Evolutionary conservation across 2,797 vertebrate species (phyloP).

Genomic region (Clarias fuscus): DNA sequence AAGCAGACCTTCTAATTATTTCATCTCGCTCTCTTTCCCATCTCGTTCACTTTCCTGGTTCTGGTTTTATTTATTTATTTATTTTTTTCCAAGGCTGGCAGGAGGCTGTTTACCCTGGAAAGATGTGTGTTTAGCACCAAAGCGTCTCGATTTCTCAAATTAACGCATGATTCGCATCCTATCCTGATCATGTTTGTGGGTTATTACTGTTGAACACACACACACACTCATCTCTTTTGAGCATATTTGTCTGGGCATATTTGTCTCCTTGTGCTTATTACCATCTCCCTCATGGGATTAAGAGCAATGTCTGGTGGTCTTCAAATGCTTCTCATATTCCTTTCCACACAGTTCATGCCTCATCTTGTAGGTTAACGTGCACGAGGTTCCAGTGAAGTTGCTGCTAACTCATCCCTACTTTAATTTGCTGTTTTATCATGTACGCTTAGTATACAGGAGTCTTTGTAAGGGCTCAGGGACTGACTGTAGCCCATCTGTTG

Average conservation of each 20-base stretch:
- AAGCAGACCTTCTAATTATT: slow-evolving; percentile 81
- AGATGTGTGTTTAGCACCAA: slow-evolving; percentile 42
- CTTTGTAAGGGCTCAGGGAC: background rate
- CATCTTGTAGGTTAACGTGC: background rate
- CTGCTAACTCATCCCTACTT: background rate
- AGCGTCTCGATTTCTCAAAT: slow-evolving; percentile 9
- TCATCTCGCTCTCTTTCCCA: slow-evolving; percentile 67
- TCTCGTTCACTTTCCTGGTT: slow-evolving; percentile 44
- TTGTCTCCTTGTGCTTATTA: background rate
- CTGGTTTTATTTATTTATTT: too few relatives aligned
- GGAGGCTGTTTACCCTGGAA: slow-evolving; percentile 42
- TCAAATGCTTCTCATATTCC: background rate
- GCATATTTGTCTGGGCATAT: background rate
- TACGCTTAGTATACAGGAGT: background rate
- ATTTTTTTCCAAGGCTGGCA: background rate
- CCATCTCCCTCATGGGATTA: background rate
- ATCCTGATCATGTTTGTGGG: background rate
- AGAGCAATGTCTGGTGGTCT: background rate
- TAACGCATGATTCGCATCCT: background rate
- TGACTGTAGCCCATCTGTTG: slow-evolving; percentile 33
- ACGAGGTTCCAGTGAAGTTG: background rate
- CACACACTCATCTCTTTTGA: background rate
- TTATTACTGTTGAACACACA: background rate
- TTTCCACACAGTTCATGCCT: background rate
- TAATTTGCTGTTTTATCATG: slow-evolving; percentile 1